Evolutionary conservation across 2,113 vertebrate genomes (phyloP).

Genomic region (Boulengeromyrus knoepffleri): DNA sequence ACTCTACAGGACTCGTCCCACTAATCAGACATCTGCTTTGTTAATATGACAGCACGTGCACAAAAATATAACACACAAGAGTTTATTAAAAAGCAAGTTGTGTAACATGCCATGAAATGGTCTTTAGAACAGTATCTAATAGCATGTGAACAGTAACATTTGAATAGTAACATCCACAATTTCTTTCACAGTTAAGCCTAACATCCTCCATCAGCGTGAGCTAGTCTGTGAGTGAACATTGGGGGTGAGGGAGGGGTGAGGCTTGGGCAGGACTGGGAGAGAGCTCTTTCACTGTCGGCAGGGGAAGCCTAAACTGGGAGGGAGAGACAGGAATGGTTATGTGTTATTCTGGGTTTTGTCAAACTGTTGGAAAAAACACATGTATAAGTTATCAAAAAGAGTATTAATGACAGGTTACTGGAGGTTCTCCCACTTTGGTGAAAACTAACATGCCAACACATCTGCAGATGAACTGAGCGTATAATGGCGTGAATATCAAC

Average conservation of each 20-base stretch:
- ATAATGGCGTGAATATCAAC: background rate
- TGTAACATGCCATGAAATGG: background rate
- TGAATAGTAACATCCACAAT: constrained; percentile 11
- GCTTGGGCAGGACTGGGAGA: constrained; percentile 34
- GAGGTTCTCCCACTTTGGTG: background rate
- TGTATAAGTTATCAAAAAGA: background rate
- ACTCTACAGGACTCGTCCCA: background rate
- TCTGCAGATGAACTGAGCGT: background rate
- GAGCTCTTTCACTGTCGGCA: constrained; percentile 69
- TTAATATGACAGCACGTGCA: constrained; percentile 38
- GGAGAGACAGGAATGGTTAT: constrained; percentile 81
- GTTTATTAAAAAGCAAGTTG: background rate
- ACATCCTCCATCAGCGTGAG: constrained; percentile 39
- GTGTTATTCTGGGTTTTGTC: constrained; percentile 10
- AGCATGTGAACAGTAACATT: constrained; percentile 22
- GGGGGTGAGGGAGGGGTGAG: constrained; percentile 10
- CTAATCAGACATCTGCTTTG: constrained; percentile 45
- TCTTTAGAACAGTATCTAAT: background rate
- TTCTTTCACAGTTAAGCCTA: constrained; percentile 29
- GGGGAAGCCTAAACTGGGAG: constrained; percentile 91
- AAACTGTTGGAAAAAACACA: background rate
- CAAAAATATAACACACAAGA: background rate
- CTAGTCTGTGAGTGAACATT: constrained; percentile 28
- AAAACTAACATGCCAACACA: background rate
- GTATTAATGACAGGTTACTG: background rate